A percentile compares a stretch with the other conserved stretches of the same genome.
These are phyloP conservation scores for Myotis vivesi DNA, from an alignment of 2,797 vertebrate species.

Conservation along the genomic window DNA sequence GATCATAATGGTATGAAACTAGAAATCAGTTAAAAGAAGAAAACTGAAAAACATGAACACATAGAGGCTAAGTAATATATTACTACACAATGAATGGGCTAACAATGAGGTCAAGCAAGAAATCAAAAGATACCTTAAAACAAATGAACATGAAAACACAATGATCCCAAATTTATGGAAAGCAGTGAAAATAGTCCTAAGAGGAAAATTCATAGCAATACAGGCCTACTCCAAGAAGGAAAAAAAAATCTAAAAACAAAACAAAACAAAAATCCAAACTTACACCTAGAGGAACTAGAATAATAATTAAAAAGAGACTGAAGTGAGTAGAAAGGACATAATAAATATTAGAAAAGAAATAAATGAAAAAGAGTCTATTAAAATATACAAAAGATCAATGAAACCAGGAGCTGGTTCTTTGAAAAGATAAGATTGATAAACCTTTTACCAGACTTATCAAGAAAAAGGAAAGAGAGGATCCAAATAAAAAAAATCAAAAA, in stretches of 20 bases:
- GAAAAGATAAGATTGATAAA: background rate
- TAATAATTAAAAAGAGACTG: background rate
- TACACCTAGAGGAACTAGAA: background rate
- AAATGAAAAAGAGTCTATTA: background rate
- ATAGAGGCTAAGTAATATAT: background rate
- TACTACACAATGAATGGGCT: background rate
- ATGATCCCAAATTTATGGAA: background rate
- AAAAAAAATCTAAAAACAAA: background rate
- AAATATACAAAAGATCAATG: background rate
- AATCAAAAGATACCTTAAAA: background rate
- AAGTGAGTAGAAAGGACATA: background rate
- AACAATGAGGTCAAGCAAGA: background rate
- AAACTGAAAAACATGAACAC: background rate
- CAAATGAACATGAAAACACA: background rate
- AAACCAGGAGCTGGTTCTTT: background rate
- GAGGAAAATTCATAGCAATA: background rate
- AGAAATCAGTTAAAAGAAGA: background rate
- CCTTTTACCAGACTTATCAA: background rate
- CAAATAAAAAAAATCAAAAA: background rate
- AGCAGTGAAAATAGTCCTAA: background rate
- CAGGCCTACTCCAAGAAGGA: background rate
- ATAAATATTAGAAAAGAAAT: background rate
- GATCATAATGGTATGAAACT: background rate
- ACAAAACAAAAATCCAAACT: background rate
- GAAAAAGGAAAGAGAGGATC: background rate